Evolutionary conservation across 2,888 invertebrate species (phyloP), one percentile per base, ranked within the genome.

Genomic region (Orthosia gothica): DNA sequence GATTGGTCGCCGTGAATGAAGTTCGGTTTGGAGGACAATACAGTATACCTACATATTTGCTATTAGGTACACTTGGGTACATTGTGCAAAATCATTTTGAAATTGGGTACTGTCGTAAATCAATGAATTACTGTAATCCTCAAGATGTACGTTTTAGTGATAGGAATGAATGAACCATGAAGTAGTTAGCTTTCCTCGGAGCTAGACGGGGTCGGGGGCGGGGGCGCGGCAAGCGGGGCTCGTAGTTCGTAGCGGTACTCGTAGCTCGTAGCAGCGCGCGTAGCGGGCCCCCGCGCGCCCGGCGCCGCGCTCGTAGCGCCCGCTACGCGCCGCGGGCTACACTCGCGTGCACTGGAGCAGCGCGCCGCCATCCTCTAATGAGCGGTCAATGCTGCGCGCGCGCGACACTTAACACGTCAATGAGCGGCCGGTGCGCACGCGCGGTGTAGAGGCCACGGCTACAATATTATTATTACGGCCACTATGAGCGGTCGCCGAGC

Each of bases 361-460:
- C 18, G 15, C 5, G 20, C 49, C 9, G 18, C 20, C 32, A 12
- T 52, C n/a, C 16, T n/a, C 61, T 55, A 62, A 62, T 62, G 61
- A 76, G 20, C 50, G 76, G 61, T 62, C 61, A 62, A 57, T 76
- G 54, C 61, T 67, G 68, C 47, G 50, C 54, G 50, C 54, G 57
- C 40, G 68, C 61, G 45, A 47, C 55, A 55, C 68, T 76, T 76
- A 20, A 55, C 75, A 55, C 52, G 47, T 62, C 77, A 76, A 63
- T 70, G 70, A 62, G 70, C 76, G 15, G 20, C 23, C 23, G 49
- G 16, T 49, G 20, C 40, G 15, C 54, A n/a, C 12, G 20, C 20
- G 20, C 54, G 26, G 15, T 23, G 47, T 45, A 61, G 61, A 75
- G 82, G 73, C 81, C 78, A 52, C 26, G 76, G 78, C 73, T 69